Evolutionary conservation across 2,888 invertebrate species (phyloP).

Genomic region (Chelonus formosanus): DNA sequence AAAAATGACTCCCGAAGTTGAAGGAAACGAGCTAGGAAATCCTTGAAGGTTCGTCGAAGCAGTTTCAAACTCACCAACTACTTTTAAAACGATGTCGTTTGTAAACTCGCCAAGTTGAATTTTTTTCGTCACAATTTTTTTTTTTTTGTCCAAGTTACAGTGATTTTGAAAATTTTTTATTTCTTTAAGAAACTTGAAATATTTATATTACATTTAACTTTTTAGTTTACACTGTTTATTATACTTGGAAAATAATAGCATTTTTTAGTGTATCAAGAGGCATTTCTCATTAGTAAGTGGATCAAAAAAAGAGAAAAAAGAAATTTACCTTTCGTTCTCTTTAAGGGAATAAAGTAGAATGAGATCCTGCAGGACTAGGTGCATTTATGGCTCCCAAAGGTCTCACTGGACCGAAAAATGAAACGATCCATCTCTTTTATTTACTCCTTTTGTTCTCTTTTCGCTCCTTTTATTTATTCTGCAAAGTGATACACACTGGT

Average conservation of each 20-base stretch:
- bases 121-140: conserved; percentile 17
- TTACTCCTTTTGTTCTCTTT: conserved; percentile 9
- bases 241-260: no score
- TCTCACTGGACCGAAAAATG: conserved; percentile 33
- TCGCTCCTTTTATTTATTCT: not conserved
- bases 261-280: no score
- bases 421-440: conserved; percentile 28
- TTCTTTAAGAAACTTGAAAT: no score
- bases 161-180: no score
- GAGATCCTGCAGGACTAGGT: conserved; percentile 36
- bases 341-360: conserved; percentile 7
- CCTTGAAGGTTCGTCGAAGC: conserved; percentile 10
- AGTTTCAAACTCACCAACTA: conserved; percentile 24
- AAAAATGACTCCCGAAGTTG: conserved; percentile 5
- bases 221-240: no score
- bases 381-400: conserved; percentile 40
- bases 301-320: conserved; percentile 3
- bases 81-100: conserved; percentile 27
- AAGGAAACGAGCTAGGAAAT: conserved; percentile 19
- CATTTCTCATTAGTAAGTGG: not conserved
- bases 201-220: not conserved
- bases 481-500: no score
- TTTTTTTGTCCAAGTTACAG: not conserved
- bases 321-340: not conserved
- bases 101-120: conserved; percentile 28